A percentile compares a stretch with the other conserved stretches of the same genome.
Evolutionary conservation across 2,888 invertebrate genomes (phyloP).

Genomic region (Tetramorium bicarinatum): DNA sequence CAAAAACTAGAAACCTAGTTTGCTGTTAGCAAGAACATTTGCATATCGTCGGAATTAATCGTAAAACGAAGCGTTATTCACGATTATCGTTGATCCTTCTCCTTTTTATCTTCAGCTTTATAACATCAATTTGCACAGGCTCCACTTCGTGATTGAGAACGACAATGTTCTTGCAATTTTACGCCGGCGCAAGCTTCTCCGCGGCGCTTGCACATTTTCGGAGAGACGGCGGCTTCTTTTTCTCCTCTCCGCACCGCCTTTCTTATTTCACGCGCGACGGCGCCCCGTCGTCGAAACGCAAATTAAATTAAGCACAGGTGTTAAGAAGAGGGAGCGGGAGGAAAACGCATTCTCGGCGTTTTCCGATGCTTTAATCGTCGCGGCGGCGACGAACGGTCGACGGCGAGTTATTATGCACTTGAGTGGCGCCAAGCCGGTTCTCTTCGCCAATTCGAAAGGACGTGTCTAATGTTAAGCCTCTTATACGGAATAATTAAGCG

Average conservation of each 20-base stretch:
- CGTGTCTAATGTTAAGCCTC: slow-evolving; percentile 75
- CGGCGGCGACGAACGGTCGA: slow-evolving; percentile 2
- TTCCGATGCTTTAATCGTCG: slow-evolving; percentile 46
- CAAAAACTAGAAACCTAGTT: not conserved
- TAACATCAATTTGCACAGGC: slow-evolving; percentile 42
- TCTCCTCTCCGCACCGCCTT: not conserved
- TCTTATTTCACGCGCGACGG: slow-evolving; percentile 53
- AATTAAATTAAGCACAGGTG: slow-evolving; percentile 53
- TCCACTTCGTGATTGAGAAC: slow-evolving; percentile 31
- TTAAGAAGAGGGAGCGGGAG: not conserved
- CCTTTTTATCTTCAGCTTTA: not conserved
- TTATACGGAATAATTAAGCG: slow-evolving; percentile 74
- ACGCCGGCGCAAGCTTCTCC: slow-evolving; percentile 24
- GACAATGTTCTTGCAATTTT: slow-evolving; percentile 47
- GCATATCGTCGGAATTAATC: slow-evolving; percentile 16
- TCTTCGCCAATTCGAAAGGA: slow-evolving; percentile 64
- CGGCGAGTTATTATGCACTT: slow-evolving; percentile 70
- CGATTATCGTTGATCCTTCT: slow-evolving; percentile 6
- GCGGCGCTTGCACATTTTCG: slow-evolving; percentile 37
- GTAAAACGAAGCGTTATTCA: not conserved
- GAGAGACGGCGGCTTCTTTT: slow-evolving; percentile 15
- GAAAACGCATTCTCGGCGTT: slow-evolving; percentile 45
- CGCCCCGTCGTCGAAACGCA: slow-evolving; percentile 40
- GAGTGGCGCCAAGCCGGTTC: slow-evolving; percentile 70
- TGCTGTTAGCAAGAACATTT: not conserved